phyloP scores from a whole-genome alignment of 2,113 vertebrate species.

The Panthera tigris region DNA sequence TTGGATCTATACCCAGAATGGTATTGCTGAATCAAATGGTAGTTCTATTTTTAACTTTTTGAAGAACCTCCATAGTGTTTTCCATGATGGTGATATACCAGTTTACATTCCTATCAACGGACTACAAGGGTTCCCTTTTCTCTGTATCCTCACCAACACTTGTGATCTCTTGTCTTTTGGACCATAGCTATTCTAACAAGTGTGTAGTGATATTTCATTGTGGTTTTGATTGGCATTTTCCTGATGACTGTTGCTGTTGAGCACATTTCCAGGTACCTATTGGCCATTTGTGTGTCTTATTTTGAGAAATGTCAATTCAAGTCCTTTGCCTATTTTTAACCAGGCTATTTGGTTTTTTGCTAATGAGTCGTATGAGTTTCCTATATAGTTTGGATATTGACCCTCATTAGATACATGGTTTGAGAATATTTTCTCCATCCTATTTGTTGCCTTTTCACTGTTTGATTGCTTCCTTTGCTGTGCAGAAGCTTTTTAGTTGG shows the following conservation, averaged over 20 bases:
- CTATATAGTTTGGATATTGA: background rate
- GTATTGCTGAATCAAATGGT: background rate
- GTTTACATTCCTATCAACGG: background rate
- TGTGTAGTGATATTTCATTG: background rate
- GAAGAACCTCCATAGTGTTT: background rate
- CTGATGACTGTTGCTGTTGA: background rate
- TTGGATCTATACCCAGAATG: background rate
- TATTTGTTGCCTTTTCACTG: background rate
- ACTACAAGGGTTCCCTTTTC: background rate
- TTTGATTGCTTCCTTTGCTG: background rate
- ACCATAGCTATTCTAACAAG: background rate
- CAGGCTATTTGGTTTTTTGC: background rate
- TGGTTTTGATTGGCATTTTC: background rate
- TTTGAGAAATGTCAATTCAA: background rate
- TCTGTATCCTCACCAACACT: background rate
- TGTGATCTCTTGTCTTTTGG: background rate
- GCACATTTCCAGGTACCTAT: background rate
- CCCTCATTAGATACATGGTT: background rate
- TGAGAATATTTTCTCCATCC: background rate
- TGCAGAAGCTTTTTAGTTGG: background rate
- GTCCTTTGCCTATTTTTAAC: background rate
- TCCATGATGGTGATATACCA: background rate
- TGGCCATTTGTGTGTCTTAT: background rate
- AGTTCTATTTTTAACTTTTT: background rate
- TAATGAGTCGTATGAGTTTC: background rate